phyloP scores from a whole-genome alignment of 2,113 vertebrate genomes.

The Theristicus caerulescens region DNA sequence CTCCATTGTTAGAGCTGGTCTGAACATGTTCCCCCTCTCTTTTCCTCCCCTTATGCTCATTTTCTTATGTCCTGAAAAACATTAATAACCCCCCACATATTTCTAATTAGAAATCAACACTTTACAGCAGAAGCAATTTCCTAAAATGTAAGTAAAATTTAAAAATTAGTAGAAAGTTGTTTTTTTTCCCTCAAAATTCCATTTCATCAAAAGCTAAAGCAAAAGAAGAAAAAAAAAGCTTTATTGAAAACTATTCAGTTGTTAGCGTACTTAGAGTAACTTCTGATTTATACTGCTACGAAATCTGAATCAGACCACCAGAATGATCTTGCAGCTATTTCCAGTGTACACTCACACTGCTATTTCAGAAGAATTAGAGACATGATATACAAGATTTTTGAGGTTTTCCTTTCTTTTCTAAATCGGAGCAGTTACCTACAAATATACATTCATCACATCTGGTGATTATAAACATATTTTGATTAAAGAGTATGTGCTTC shows the following conservation, averaged over 20 bases:
- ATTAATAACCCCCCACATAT: fast-evolving
- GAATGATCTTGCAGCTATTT: neutral
- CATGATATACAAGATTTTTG: neutral
- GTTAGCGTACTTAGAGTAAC: neutral
- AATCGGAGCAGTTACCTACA: neutral
- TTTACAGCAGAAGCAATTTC: neutral
- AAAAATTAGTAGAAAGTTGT: fast-evolving
- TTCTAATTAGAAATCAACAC: neutral
- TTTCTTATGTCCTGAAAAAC: neutral
- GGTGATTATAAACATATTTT: neutral
- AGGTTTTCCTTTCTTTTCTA: neutral
- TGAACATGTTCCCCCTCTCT: neutral
- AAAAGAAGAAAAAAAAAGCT: neutral
- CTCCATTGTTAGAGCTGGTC: neutral
- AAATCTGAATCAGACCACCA: neutral
- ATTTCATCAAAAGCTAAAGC: neutral
- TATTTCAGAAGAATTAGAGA: neutral
- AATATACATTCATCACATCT: neutral
- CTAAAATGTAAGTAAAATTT: neutral
- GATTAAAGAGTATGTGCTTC: neutral
- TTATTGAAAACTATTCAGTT: neutral
- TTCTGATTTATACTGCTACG: neutral
- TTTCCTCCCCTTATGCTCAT: neutral
- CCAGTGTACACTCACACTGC: neutral
- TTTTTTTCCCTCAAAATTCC: neutral